Evolutionary conservation across 2,113 vertebrate species (phyloP), one percentile per base, ranked within the genome.

Genomic region (Gopherus flavomarginatus): DNA sequence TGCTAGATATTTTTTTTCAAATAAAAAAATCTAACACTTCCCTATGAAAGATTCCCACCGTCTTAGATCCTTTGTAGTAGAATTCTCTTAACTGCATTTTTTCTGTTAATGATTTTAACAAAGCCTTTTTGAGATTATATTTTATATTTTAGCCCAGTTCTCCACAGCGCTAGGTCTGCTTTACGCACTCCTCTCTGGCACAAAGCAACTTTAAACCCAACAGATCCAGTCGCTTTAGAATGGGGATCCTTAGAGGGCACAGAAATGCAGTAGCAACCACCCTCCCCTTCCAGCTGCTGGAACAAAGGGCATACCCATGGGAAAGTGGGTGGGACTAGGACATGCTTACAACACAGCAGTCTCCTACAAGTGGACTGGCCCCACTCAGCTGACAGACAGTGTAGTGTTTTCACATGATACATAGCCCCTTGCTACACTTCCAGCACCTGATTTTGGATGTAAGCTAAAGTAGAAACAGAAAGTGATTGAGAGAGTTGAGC

Each of bases 331-430:
- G 57, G 57, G 57, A 29, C 57, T 62, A 31, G 27, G 57, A 62
- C 57, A 31, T 31, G 4, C 56, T 57, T 27, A 57, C 56, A 57
- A 62, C 6, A 29, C 57, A 29, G 57, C 26, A 14, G 12, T 62
- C 5, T 6, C 5, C 57, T 59, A 59, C 57, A 62, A 31, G 27
- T 62, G 27, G 12, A 62, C 14, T 62, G 29, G 26, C 57, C 27
- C 27, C 95, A 95, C 97, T 97, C 97, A 97, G 86, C 89, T 53
- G 79, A 94, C 96, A 96, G 79, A 94, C 96, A 96, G 86, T 93
- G 93, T 69, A 77, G 75, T 89, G 94, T 54, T 93, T 83, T 92
- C 96, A 95, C 90, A 77, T 95, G 75, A 92, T 85, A 96, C 79
- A 56, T 0, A 1, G 81, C 83, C 91, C 85, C 93, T 94, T 90